Percentiles rank a stretch among this genome's conserved stretches.
Evolutionary conservation across 2,113 vertebrate species (phyloP).

Genomic region (Plotosus lineatus): DNA sequence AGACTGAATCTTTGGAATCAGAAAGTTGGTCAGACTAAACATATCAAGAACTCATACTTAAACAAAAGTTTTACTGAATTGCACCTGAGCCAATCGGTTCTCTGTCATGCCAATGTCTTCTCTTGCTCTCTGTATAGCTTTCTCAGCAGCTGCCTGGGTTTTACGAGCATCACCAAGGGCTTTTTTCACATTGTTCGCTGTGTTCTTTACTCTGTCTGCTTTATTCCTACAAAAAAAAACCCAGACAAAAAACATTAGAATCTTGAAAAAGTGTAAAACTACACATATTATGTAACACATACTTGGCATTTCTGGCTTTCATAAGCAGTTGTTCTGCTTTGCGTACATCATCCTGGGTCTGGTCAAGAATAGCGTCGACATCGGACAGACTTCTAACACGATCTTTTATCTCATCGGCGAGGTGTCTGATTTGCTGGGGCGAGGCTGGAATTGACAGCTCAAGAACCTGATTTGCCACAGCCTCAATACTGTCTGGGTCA

Average conservation of each 20-base stretch:
- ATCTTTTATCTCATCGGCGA: slow-evolving; percentile 88
- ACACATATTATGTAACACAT: slow-evolving; percentile 7
- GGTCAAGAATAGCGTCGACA: slow-evolving; percentile 87
- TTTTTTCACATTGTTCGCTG: slow-evolving; percentile 78
- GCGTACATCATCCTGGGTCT: slow-evolving; percentile 83
- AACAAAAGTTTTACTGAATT: not conserved
- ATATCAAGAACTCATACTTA: not conserved
- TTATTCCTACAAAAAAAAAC: slow-evolving; percentile 68
- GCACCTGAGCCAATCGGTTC: slow-evolving; percentile 73
- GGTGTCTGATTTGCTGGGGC: slow-evolving; percentile 84
- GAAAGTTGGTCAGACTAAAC: not conserved
- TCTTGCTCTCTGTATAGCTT: slow-evolving; percentile 78
- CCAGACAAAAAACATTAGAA: not conserved
- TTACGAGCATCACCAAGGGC: slow-evolving; percentile 80
- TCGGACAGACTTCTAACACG: slow-evolving; percentile 88
- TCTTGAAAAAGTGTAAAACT: not conserved
- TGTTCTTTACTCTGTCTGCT: slow-evolving; percentile 82
- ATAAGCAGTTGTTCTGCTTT: slow-evolving; percentile 83
- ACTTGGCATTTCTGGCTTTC: slow-evolving; percentile 88
- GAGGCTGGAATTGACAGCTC: slow-evolving; percentile 91
- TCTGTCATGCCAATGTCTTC: slow-evolving; percentile 82
- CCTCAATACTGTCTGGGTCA: slow-evolving; percentile 92
- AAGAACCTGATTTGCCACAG: slow-evolving; percentile 86
- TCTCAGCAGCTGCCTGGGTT: slow-evolving; percentile 83
- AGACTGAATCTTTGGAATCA: slow-evolving; percentile 77